Conservation (phyloP, 2,113 vertebrate species). For the Herpetotheres cachinnans region DNA sequence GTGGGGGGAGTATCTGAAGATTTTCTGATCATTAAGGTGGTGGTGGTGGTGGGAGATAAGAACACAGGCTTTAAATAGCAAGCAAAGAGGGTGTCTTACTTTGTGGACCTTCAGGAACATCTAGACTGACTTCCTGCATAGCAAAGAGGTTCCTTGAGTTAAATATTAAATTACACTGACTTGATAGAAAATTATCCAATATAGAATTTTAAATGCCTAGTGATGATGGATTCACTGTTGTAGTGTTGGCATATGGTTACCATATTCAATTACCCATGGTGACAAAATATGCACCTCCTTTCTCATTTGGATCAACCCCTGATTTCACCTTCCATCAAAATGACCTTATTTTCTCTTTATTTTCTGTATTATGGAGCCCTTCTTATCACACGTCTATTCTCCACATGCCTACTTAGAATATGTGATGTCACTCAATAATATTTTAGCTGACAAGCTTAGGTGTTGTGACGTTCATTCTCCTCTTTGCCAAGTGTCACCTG, state of each 20-base stretch:
- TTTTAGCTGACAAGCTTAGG: background rate
- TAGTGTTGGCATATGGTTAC: background rate
- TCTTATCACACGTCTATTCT: background rate
- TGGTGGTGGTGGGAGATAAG: background rate
- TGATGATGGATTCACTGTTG: background rate
- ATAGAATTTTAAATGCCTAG: background rate
- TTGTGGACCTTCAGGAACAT: background rate
- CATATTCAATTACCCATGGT: accelerated
- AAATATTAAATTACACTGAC: background rate
- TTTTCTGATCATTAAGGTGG: constrained; percentile 55
- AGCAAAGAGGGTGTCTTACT: background rate
- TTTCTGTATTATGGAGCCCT: background rate
- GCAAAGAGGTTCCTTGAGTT: background rate
- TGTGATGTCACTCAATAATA: background rate
- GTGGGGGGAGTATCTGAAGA: constrained; percentile 66
- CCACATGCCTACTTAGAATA: background rate
- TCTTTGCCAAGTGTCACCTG: background rate
- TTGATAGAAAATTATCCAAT: background rate
- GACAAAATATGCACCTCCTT: background rate
- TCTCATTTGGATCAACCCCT: background rate
- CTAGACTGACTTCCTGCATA: background rate
- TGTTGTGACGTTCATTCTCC: background rate
- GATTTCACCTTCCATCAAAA: background rate
- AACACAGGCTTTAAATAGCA: constrained; percentile 49
- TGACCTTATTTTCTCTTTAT: background rate